phyloP scores from a whole-genome alignment of 2,888 invertebrate species.

The Cyclophora albipunctata region DNA sequence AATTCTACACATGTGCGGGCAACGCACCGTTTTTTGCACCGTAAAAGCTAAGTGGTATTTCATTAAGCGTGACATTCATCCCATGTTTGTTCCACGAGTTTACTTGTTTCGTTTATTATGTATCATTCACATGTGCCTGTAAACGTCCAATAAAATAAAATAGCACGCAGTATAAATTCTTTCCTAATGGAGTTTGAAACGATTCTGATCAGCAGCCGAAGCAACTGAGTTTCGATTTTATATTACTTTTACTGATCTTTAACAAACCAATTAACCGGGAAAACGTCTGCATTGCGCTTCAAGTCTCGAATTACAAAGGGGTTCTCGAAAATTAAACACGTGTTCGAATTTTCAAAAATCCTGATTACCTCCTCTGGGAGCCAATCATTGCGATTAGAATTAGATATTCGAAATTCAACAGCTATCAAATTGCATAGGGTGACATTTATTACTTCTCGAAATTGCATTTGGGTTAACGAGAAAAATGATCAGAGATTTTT shows the following conservation, averaged over 20 bases:
- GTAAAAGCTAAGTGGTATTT: slow-evolving; percentile 65
- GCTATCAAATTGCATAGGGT: slow-evolving; percentile 64
- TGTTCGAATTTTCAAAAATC: slow-evolving; percentile 68
- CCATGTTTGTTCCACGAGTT: slow-evolving; percentile 29
- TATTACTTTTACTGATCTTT: slow-evolving; percentile 1
- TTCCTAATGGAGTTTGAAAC: slow-evolving; percentile 7
- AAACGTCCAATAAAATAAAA: slow-evolving; percentile 14
- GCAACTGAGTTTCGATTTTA: slow-evolving; percentile 1
- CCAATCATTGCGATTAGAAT: slow-evolving; percentile 72
- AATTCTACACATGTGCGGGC: slow-evolving; percentile 61
- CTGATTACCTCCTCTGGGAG: slow-evolving; percentile 72
- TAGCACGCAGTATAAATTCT: slow-evolving; percentile 3
- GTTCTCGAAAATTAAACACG: slow-evolving; percentile 66
- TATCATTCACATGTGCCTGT: slow-evolving; percentile 34
- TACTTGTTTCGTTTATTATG: slow-evolving; percentile 32
- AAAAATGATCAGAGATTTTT: slow-evolving; percentile 13
- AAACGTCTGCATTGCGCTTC: slow-evolving; percentile 18
- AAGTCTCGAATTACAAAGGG: slow-evolving; percentile 59
- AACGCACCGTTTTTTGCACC: slow-evolving; percentile 52
- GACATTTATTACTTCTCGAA: slow-evolving; percentile 40
- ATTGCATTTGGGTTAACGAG: slow-evolving; percentile 3
- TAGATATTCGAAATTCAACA: slow-evolving; percentile 68
- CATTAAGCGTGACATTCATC: slow-evolving; percentile 56
- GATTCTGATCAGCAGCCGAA: slow-evolving; percentile 4
- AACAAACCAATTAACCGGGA: slow-evolving; percentile 20